Conservation (phyloP, 2,888 invertebrate genomes). For the Liopterus haemorrhoidalis region DNA sequence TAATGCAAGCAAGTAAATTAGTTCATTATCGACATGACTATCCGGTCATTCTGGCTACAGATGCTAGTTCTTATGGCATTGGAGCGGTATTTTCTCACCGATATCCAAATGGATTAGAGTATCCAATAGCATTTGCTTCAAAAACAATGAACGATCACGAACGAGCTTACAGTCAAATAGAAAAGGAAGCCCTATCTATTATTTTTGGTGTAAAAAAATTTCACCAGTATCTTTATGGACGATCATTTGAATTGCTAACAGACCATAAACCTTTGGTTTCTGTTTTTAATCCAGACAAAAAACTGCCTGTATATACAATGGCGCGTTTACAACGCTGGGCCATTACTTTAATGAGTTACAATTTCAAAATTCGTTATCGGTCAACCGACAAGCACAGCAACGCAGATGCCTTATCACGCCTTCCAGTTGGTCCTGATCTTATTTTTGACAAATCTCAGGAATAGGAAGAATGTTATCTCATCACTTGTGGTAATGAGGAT, state of each 20-base stretch:
- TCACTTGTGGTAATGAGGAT: too few species aligned
- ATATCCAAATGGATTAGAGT: conserved; percentile 5
- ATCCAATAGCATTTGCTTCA: conserved; percentile 16
- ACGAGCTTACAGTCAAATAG: background rate
- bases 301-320: conserved; percentile 22
- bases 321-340: conserved; percentile 26
- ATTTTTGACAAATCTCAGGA: too few species aligned
- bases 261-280: too few species aligned
- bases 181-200: conserved; percentile 22
- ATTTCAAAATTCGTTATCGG: conserved; percentile 22
- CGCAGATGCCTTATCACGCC: too few species aligned
- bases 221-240: conserved; percentile 24
- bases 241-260: conserved; percentile 25
- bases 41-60: background rate
- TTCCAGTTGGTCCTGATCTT: too few species aligned
- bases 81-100: conserved; percentile 23
- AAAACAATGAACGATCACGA: conserved; percentile 22
- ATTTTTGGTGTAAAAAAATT: conserved; percentile 20
- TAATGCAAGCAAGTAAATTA: background rate
- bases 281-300: conserved; percentile 27
- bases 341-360: conserved; percentile 23
- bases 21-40: background rate
- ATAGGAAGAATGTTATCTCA: too few species aligned
- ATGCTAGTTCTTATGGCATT: conserved; percentile 11
- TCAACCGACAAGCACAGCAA: conserved; percentile 18